A percentile compares a stretch with the other conserved stretches of the same genome.
Evolutionary conservation across 2,888 invertebrate genomes (phyloP).

Genomic region (Drosophila gaucha): DNA sequence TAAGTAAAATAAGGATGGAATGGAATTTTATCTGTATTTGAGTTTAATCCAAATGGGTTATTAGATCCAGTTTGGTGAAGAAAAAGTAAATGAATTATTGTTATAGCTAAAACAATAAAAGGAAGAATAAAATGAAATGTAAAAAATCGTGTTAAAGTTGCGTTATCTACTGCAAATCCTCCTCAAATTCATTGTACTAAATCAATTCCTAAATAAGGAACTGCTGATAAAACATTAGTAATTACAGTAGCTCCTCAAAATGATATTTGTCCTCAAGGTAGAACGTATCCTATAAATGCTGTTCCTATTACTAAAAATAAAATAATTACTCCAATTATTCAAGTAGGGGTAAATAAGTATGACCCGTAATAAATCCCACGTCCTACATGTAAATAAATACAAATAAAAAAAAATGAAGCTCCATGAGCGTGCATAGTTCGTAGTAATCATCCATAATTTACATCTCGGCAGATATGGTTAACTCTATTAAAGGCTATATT

Average conservation of each 20-base stretch:
- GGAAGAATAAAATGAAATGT: constrained; percentile 90
- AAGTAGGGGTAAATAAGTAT: constrained; percentile 86
- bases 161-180: too few species aligned
- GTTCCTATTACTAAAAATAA: constrained; percentile 89
- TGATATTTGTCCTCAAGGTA: constrained; percentile 89
- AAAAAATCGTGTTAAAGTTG: constrained; percentile 90
- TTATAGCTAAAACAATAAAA: constrained; percentile 88
- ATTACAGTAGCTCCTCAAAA: constrained; percentile 85
- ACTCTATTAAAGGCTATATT: constrained; percentile 88
- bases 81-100: constrained; percentile 88
- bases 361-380: constrained; percentile 88
- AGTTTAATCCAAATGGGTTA: constrained; percentile 86
- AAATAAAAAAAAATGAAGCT: constrained; percentile 90
- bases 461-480: constrained; percentile 89
- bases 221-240: constrained; percentile 87
- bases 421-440: constrained; percentile 89
- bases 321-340: constrained; percentile 88
- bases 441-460: constrained; percentile 89
- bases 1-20: constrained; percentile 87
- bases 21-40: constrained; percentile 88
- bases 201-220: constrained; percentile 89
- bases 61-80: constrained; percentile 89
- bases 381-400: constrained; percentile 88
- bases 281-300: constrained; percentile 91
- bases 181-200: too few species aligned